Percentiles rank a stretch among this genome's conserved stretches.
These are phyloP conservation scores for Cepaea nemoralis DNA, from an alignment of 1,140 invertebrate species.

Conservation along the genomic window DNA sequence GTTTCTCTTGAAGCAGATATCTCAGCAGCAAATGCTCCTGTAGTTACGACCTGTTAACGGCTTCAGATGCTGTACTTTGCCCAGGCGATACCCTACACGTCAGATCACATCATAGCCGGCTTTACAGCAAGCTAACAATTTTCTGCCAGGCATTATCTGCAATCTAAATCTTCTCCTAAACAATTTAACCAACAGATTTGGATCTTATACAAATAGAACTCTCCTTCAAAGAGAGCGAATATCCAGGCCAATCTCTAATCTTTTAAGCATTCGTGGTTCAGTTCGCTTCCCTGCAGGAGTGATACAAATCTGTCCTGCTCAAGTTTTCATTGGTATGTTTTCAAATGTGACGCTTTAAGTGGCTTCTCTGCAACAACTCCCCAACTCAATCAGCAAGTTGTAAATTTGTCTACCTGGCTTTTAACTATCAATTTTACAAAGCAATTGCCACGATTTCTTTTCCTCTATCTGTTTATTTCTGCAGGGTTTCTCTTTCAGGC, in stretches of 20 bases:
- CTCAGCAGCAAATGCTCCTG: not conserved
- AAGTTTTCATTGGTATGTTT: not conserved
- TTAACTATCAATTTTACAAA: not conserved
- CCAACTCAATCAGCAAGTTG: not conserved
- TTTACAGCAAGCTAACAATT: not conserved
- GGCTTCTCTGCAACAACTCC: not conserved
- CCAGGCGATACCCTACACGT: not conserved
- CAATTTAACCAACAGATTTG: not conserved
- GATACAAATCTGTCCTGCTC: constrained; percentile 6
- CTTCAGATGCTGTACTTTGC: not conserved
- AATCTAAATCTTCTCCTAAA: not conserved
- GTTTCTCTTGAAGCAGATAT: not conserved
- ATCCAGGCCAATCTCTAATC: not conserved
- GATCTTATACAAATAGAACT: not conserved
- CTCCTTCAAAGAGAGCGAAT: not conserved
- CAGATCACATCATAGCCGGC: not conserved
- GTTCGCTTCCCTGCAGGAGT: not conserved
- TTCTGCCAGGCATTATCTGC: constrained; percentile 11
- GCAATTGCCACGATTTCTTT: not conserved
- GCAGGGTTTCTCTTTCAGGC: too few species aligned
- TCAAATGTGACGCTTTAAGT: not conserved
- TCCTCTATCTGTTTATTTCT: constrained; percentile 1
- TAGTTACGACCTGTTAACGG: not conserved
- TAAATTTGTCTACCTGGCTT: constrained; percentile 2
- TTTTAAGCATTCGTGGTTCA: not conserved